Conservation (phyloP, 2,113 vertebrate genomes). For the Cottus gobio region DNA sequence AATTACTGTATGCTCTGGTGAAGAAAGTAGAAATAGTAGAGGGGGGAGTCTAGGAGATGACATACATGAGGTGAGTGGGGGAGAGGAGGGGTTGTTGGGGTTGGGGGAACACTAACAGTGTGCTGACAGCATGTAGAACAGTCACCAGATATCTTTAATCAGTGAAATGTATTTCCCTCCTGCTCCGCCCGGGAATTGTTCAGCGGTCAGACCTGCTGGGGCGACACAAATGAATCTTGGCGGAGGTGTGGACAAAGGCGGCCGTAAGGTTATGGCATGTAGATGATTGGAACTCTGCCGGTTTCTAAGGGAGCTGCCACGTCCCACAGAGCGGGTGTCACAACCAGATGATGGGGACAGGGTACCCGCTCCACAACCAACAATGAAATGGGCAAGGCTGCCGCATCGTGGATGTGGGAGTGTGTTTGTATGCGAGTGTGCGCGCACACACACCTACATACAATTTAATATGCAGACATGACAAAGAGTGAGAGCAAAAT, state of each 20-base stretch:
- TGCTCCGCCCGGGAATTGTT: slow-evolving; percentile 78
- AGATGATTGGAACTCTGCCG: slow-evolving; percentile 81
- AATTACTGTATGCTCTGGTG: slow-evolving; percentile 9
- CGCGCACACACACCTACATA: neutral
- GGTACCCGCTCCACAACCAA: slow-evolving; percentile 60
- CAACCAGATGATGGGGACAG: slow-evolving; percentile 77
- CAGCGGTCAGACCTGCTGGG: slow-evolving; percentile 81
- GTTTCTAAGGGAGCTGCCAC: slow-evolving; percentile 85
- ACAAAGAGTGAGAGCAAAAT: neutral
- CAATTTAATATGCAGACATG: slow-evolving; percentile 7
- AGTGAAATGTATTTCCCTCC: slow-evolving; percentile 82
- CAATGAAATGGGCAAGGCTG: slow-evolving; percentile 61
- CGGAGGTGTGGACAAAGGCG: slow-evolving; percentile 83
- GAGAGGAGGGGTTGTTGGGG: slow-evolving; percentile 41
- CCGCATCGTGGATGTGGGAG: slow-evolving; percentile 14
- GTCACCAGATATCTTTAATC: slow-evolving; percentile 85
- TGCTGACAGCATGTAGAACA: slow-evolving; percentile 80
- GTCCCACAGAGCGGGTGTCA: slow-evolving; percentile 82
- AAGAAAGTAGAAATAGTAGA: slow-evolving; percentile 29
- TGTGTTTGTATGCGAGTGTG: slow-evolving; percentile 10
- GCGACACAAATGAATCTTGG: slow-evolving; percentile 84
- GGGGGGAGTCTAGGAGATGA: slow-evolving; percentile 20
- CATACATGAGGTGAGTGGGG: slow-evolving; percentile 38
- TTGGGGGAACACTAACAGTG: slow-evolving; percentile 69
- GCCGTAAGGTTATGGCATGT: slow-evolving; percentile 85